Base-by-base conservation (phyloP, 2,113 vertebrate genomes). In the Mormyrus iriodes region DNA sequence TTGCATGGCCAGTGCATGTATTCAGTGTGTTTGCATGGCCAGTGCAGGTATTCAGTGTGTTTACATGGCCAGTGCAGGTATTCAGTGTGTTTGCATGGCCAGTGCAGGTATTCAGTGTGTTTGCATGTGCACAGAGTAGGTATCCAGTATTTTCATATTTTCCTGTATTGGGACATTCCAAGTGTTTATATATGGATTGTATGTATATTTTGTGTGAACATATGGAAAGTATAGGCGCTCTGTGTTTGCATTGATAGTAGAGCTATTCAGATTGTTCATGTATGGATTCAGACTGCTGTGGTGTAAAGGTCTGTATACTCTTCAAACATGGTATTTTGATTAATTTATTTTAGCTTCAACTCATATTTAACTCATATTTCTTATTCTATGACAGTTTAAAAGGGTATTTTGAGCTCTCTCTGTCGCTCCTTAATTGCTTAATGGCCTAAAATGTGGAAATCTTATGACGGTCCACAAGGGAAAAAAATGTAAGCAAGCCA, bases 391-490 rank as follows among this genome's bases (percentile, higher is more conserved):
- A 35, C 21, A 65, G 61, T 2, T 65, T 2, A 24, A 6, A 7
- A 3, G 61, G 48, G 42, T 48, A n/a, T 53, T 61, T 48, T 86
- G 1, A 85, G 19, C 35, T 73, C 55, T 31, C 55, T 39, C 13
- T 27, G 24, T 21, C 42, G 85, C 55, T 87, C 89, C 89, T 53
- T 48, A 48, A 48, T 90, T 90, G 52, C 48, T 85, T 73, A 88
- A 88, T 85, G 55, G 82, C 52, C 13, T 55, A 82, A 89, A 89
- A 89, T 61, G 79, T 82, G 85, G 51, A 90, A 73, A 88, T 85
- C 39, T 88, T 87, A 90, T 90, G 53, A 90, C 88, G 82, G 82
- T 12, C 79, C 55, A 51, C 55, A 85, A 90, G 44, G 44, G 53
- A 61, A 65, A 65, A 88, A 39, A 83, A 88, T 87, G n/a, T 90